Percentiles rank a stretch among this genome's conserved stretches.
Evolutionary conservation across 2,113 vertebrate genomes (phyloP).

Genomic region (Phocoena sinus): DNA sequence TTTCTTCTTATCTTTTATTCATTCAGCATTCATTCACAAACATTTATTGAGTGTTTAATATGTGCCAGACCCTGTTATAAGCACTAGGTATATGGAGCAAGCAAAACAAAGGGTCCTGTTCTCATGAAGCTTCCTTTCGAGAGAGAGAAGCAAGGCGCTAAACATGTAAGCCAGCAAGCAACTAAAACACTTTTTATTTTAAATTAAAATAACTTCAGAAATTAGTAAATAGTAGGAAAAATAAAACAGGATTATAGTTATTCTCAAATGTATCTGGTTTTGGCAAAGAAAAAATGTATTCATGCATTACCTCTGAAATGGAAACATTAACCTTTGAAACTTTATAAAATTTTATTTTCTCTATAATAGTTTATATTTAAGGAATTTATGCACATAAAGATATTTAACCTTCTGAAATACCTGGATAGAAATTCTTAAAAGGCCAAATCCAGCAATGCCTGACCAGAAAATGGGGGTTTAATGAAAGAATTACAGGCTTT

Average conservation of each 20-base stretch:
- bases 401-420: conserved; percentile 22
- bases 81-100: background rate
- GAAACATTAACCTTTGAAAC: conserved; percentile 4
- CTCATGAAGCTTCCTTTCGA: background rate
- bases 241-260: background rate
- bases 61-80: background rate
- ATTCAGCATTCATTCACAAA: background rate
- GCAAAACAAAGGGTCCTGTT: background rate
- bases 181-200: background rate
- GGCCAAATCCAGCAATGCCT: background rate
- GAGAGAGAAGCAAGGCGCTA: background rate
- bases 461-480: background rate
- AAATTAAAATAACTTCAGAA: conserved; percentile 17
- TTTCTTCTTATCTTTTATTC: background rate
- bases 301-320: background rate
- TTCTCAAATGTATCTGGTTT: background rate
- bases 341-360: background rate
- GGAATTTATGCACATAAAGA: background rate
- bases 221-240: background rate
- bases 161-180: background rate
- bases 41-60: background rate
- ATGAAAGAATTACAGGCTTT: background rate
- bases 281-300: background rate
- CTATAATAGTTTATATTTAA: background rate
- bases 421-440: conserved; percentile 1